These are phyloP conservation scores for Psylliodes chrysocephalus DNA, from an alignment of 2,888 invertebrate species.

Conservation along the genomic window DNA sequence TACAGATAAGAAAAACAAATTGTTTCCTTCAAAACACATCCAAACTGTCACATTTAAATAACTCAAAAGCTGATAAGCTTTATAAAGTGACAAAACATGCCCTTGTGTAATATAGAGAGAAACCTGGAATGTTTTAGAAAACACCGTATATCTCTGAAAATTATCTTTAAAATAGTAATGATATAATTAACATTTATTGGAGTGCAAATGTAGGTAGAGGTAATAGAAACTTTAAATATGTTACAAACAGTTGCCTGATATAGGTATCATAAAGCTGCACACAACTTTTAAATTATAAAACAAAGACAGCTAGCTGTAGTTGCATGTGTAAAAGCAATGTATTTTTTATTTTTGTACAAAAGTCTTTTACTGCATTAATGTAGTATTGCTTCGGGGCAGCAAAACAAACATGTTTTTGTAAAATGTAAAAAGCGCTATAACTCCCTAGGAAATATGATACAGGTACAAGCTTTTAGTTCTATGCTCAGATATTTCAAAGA, in stretches of 20 bases:
- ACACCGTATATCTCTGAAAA: no score
- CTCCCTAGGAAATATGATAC: slow-evolving; percentile 5
- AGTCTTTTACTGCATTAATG: background rate
- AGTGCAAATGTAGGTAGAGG: no score
- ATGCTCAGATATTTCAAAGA: background rate
- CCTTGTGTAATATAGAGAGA: no score
- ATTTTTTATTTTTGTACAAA: slow-evolving; percentile 5
- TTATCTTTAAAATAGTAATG: no score
- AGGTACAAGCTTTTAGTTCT: slow-evolving; percentile 2
- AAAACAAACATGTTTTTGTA: slow-evolving; percentile 1
- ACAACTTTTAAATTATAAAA: background rate
- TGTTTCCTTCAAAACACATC: no score
- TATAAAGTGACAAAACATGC: no score
- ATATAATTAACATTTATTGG: no score
- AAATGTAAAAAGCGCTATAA: background rate
- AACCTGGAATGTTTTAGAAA: no score
- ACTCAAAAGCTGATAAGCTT: no score
- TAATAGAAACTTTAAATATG: background rate
- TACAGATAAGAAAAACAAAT: no score
- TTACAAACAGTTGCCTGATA: background rate
- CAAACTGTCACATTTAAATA: no score
- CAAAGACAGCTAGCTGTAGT: background rate
- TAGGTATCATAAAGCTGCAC: background rate
- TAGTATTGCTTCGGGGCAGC: background rate
- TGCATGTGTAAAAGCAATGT: slow-evolving; percentile 4